These are phyloP conservation scores for Gibbula magus DNA, from an alignment of 2,888 invertebrate species.

Conservation along the genomic window DNA sequence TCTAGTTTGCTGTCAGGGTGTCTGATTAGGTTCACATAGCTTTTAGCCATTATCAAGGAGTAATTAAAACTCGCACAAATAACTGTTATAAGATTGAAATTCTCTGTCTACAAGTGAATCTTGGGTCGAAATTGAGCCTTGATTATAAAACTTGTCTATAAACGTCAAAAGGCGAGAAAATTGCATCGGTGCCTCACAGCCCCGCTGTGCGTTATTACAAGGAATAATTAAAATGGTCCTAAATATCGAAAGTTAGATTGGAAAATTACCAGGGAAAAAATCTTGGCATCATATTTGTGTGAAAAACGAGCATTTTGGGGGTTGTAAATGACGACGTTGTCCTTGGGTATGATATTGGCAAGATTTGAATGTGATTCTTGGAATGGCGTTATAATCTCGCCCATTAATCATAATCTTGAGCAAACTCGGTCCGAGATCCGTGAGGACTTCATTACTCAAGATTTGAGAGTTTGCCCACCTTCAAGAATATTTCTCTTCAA, in stretches of 20 bases:
- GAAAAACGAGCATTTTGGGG: constrained; percentile 22
- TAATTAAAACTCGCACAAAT: constrained; percentile 15
- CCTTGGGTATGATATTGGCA: constrained; percentile 12
- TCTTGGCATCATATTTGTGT: constrained; percentile 4
- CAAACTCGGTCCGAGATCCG: neutral
- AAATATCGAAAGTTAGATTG: constrained; percentile 20
- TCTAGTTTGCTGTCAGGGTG: constrained; percentile 2
- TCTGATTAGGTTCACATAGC: constrained; percentile 11
- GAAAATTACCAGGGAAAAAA: constrained; percentile 22
- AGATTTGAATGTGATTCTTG: constrained; percentile 17
- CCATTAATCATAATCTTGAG: constrained; percentile 22
- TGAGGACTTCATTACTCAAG: constrained; percentile 23
- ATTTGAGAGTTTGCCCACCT: neutral
- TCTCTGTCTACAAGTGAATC: neutral
- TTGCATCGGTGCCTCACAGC: neutral
- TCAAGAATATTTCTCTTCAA: neutral
- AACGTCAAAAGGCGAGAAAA: constrained; percentile 5
- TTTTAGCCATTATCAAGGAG: neutral
- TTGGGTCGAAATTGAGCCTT: neutral
- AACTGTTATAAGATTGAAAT: constrained; percentile 15
- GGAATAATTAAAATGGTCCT: constrained; percentile 15
- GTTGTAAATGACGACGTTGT: constrained; percentile 17
- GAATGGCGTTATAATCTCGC: constrained; percentile 21
- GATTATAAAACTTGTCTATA: constrained; percentile 13
- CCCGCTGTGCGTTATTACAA: neutral